Evolutionary conservation across 92 coral and sea anemone genomes (phyloP).

Genomic region (Anthopleura xanthogrammica): DNA sequence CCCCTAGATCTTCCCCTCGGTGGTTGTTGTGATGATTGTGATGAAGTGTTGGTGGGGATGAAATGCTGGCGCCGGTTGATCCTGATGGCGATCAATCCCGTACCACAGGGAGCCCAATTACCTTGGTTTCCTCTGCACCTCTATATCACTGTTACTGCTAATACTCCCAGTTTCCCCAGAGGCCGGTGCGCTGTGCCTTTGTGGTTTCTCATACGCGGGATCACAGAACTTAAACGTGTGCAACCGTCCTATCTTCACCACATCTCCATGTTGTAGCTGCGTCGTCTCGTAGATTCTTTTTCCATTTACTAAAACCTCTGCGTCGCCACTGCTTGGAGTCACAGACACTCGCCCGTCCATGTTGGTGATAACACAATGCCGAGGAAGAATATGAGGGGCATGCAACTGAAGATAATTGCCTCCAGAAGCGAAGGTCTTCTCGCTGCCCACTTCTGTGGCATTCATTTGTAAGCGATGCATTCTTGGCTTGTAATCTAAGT

Average conservation of each 20-base stretch:
- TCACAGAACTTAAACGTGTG: conserved; percentile 72
- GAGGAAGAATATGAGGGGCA: conserved; percentile 74
- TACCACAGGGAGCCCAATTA: conserved; percentile 2
- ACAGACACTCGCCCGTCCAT: conserved; percentile 80
- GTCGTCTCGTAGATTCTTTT: conserved; percentile 80
- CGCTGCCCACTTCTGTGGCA: conserved; percentile 87
- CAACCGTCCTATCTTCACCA: conserved; percentile 65
- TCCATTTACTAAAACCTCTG: conserved; percentile 72
- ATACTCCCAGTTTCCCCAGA: conserved; percentile 43
- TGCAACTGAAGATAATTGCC: conserved; percentile 55
- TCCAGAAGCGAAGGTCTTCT: conserved; percentile 70
- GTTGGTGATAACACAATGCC: conserved; percentile 81
- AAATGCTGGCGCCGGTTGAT: too few relatives aligned
- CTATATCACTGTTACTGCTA: conserved; percentile 67
- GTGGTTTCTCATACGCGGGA: conserved; percentile 67
- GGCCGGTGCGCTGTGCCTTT: conserved; percentile 58
- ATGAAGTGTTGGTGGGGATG: too few relatives aligned
- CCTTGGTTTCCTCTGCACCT: conserved; percentile 37
- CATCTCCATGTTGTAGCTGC: conserved; percentile 63
- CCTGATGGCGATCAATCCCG: too few relatives aligned
- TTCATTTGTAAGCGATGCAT: conserved; percentile 75
- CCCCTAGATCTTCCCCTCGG: too few relatives aligned
- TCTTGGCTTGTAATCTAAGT: conserved; percentile 52
- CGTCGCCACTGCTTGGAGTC: conserved; percentile 78
- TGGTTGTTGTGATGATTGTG: too few relatives aligned